Conservation (phyloP, 2,113 vertebrate species). For the Corythornis cristatus region DNA sequence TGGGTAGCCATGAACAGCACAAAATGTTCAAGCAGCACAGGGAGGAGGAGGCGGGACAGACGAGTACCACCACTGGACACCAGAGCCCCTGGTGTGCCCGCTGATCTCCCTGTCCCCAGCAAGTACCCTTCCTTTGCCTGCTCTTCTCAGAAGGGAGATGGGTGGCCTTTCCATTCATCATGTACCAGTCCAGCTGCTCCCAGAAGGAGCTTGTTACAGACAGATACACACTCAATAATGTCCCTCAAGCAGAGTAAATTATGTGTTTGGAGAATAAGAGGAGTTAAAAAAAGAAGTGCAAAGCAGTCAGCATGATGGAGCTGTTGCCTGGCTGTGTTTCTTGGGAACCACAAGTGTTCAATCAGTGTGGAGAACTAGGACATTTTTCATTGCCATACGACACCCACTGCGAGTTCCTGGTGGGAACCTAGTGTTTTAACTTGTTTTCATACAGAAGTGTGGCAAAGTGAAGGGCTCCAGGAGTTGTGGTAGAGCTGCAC, state of each 20-base stretch:
- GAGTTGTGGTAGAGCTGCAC: background rate
- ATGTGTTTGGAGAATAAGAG: background rate
- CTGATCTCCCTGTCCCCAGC: background rate
- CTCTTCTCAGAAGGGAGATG: background rate
- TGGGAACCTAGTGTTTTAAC: background rate
- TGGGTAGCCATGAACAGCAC: background rate
- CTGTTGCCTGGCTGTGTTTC: background rate
- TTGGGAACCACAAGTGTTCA: background rate
- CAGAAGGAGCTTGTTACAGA: background rate
- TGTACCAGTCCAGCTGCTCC: background rate
- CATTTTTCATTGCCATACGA: background rate
- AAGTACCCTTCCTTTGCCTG: background rate
- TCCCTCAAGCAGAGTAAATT: constrained; percentile 4
- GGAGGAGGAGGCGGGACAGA: background rate
- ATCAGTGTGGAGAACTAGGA: background rate
- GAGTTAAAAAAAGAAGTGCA: background rate
- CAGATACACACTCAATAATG: background rate
- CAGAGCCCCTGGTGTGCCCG: background rate
- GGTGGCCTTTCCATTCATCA: background rate
- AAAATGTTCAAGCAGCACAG: constrained; percentile 4
- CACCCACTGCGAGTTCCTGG: background rate
- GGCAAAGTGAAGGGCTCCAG: background rate
- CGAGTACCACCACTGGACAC: background rate
- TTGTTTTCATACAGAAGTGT: background rate
- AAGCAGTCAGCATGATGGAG: background rate